Conservation (phyloP, 2,888 invertebrate species). For the Drosophila gaucha region DNA sequence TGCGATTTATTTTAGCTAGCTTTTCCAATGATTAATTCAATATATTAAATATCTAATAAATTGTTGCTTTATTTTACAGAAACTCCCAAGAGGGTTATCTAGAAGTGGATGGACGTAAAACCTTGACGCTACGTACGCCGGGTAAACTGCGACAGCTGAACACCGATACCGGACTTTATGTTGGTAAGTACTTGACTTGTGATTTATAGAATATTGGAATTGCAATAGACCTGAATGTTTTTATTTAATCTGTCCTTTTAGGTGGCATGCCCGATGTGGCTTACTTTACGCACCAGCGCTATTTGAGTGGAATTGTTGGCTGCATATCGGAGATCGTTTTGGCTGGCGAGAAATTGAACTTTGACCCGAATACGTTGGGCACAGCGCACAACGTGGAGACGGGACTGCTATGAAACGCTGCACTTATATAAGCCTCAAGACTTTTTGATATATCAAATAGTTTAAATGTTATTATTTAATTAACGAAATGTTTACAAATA, state of each 20-base stretch:
- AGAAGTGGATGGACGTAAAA: conserved; percentile 94
- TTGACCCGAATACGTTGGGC: conserved; percentile 85
- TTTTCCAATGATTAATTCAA: too few species aligned
- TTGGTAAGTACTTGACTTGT: conserved; percentile 88
- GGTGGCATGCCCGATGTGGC: conserved; percentile 93
- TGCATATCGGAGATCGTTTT: conserved; percentile 93
- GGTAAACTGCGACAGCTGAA: conserved; percentile 94
- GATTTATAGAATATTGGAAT: too few species aligned
- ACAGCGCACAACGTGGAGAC: conserved; percentile 85
- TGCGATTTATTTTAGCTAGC: too few species aligned
- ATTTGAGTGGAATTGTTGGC: conserved; percentile 90
- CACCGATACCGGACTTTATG: conserved; percentile 94
- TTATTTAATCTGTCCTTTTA: conserved; percentile 83
- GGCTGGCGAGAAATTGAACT: conserved; percentile 91
- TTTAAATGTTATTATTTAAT: conserved; percentile 70
- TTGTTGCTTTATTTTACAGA: conserved; percentile 85
- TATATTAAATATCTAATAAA: too few species aligned
- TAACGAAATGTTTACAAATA: conserved; percentile 46
- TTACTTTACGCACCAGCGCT: conserved; percentile 89
- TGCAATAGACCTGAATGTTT: too few species aligned
- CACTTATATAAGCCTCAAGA: conserved; percentile 70
- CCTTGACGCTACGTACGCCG: conserved; percentile 92
- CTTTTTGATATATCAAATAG: conserved; percentile 82
- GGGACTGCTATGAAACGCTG: conserved; percentile 84
- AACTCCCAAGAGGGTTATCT: conserved; percentile 94